Percentiles rank a stretch among this genome's conserved stretches.
Conservation (phyloP, 2,888 invertebrate species). For the Caenorhabditis uteleia region DNA sequence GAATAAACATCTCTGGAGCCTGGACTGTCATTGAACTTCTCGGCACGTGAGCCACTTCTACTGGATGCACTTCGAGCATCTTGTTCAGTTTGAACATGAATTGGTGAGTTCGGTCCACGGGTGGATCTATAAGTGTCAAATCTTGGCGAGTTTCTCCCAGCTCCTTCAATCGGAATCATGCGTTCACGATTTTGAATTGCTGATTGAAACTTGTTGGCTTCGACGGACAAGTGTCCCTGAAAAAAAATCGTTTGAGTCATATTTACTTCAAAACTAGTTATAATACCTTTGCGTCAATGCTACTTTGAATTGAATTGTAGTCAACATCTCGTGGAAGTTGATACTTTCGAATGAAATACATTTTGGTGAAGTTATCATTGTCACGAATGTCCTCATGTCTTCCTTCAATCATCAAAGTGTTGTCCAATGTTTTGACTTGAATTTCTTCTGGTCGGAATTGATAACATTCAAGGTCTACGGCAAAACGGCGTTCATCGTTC, state of each 20-base stretch:
- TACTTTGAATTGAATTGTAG: constrained; percentile 54
- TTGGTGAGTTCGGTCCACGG: constrained; percentile 45
- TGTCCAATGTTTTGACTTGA: constrained; percentile 68
- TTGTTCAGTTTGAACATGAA: constrained; percentile 51
- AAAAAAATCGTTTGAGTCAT: no score
- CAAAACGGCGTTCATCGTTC: constrained; percentile 62
- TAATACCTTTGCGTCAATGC: constrained; percentile 58
- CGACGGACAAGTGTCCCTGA: constrained; percentile 64
- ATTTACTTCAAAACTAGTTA: neutral
- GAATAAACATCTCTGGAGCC: constrained; percentile 46
- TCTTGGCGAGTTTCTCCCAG: constrained; percentile 34
- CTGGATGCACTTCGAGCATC: constrained; percentile 35
- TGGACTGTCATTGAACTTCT: constrained; percentile 28
- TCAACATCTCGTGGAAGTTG: constrained; percentile 68
- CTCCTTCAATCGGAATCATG: constrained; percentile 64
- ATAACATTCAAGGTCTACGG: constrained; percentile 67
- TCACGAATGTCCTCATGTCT: constrained; percentile 67
- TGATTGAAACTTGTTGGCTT: constrained; percentile 59
- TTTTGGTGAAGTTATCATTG: constrained; percentile 64
- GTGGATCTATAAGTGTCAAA: constrained; percentile 32
- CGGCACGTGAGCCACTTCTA: constrained; percentile 27
- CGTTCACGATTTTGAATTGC: constrained; percentile 62
- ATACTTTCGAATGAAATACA: constrained; percentile 69
- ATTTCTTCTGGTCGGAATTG: constrained; percentile 69
- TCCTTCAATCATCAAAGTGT: constrained; percentile 67